phyloP scores from a whole-genome alignment of 2,888 invertebrate species.

The Tortrix viridana region DNA sequence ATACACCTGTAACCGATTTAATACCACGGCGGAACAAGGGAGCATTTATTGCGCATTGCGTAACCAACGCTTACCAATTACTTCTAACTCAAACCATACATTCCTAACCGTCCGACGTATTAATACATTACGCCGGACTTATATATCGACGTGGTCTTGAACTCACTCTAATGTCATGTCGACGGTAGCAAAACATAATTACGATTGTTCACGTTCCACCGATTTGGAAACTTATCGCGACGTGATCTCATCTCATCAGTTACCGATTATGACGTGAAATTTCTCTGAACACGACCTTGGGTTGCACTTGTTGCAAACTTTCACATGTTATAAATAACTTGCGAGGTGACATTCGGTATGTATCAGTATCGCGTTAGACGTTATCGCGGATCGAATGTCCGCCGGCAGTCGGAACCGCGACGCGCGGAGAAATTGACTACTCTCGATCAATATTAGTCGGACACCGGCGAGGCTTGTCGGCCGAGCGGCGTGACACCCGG shows the following conservation, averaged over 20 bases:
- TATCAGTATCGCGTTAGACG: constrained; percentile 55
- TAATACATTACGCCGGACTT: constrained; percentile 57
- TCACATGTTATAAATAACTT: constrained; percentile 60
- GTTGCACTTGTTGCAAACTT: constrained; percentile 71
- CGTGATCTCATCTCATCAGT: constrained; percentile 43
- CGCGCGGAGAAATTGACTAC: constrained; percentile 50
- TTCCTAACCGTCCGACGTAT: constrained; percentile 53
- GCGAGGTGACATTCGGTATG: constrained; percentile 60
- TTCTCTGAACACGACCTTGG: constrained; percentile 60
- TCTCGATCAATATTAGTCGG: constrained; percentile 65
- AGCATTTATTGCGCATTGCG: constrained; percentile 61
- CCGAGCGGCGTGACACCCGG: constrained; percentile 52
- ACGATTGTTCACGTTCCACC: constrained; percentile 58
- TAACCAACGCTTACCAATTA: constrained; percentile 61
- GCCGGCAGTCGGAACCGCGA: constrained; percentile 48
- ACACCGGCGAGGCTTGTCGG: constrained; percentile 51
- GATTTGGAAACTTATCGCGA: constrained; percentile 43
- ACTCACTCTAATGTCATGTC: constrained; percentile 59
- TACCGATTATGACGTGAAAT: constrained; percentile 54
- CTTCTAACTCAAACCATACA: constrained; percentile 57
- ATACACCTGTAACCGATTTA: constrained; percentile 69
- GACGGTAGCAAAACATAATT: constrained; percentile 55
- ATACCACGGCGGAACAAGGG: constrained; percentile 57
- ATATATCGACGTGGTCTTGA: constrained; percentile 69
- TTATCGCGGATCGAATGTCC: constrained; percentile 67